Base-by-base conservation (phyloP, 2,113 vertebrate species). In the Alouatta palliata region DNA sequence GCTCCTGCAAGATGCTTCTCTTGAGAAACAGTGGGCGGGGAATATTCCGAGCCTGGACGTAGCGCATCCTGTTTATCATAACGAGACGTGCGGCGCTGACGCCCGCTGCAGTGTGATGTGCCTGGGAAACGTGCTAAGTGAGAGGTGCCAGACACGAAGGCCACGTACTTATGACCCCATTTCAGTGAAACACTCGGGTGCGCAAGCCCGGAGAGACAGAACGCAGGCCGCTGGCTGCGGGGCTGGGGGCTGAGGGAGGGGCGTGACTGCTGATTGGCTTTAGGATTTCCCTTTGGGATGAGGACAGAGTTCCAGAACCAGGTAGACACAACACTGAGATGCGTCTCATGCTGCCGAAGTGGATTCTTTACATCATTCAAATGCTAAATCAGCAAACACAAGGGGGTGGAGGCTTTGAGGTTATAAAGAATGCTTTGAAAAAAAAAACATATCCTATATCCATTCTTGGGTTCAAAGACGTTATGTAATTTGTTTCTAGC, bases 61-160 rank as follows among this genome's bases (percentile, higher is more conserved):
- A 8, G 30, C 7, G 1, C 30, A 1, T 23, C 23, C 43, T 25
- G 40, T 17, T 23, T 11, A 32, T 8, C 52, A 0, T 16, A 6
- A 30, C 0, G 5, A 58, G 71, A 54, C 7, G 3, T 11, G 23
- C 19, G 27, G 14, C 40, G 4, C 0, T 10, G 49, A 35, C 19
- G 1, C 45, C 30, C 2, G 2, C 68, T 16, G 6, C 7, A 1
- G 0, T 5, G 17, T 0, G 10, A 40, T 1, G 4, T 11, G 1
- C 30, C 5, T 5, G 0, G 1, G 32, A 45, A 45, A 35, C 87
- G 7, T 0, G 68, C 5, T 3, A 27, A 3, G 35, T 4, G 47
- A 8, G 35, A 40, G 70, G 17, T 8, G 8, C 21, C 13, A 12
- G 52, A 35, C 30, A 2, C 30, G 14, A 5, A 32, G 35, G 35